These are phyloP conservation scores for Astreopora myriophthalma DNA, from an alignment of 64 coral and sea anemone genomes.

Conservation along the genomic window DNA sequence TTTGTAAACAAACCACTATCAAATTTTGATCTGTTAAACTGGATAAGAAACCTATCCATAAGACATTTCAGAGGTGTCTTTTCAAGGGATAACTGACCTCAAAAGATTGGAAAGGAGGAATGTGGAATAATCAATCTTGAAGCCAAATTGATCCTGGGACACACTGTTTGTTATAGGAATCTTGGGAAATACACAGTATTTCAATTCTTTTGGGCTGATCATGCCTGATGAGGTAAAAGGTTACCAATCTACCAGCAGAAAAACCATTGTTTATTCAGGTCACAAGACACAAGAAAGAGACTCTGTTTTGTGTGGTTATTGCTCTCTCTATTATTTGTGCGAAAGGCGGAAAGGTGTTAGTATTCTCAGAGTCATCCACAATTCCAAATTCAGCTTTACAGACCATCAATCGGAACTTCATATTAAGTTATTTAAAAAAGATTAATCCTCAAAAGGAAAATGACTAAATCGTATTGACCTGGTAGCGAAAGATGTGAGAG, in stretches of 20 bases:
- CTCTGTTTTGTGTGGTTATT: neutral
- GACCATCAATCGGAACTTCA: too few species aligned
- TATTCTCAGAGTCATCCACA: too few species aligned
- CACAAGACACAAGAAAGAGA: neutral
- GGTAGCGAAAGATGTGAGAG: too few species aligned
- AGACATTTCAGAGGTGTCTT: too few species aligned
- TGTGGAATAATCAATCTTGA: conserved; percentile 67
- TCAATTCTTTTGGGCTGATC: neutral
- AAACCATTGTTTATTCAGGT: neutral
- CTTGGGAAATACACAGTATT: neutral
- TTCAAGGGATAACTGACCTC: conserved; percentile 41
- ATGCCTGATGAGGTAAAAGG: neutral
- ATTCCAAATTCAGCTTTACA: too few species aligned
- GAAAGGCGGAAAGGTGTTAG: too few species aligned
- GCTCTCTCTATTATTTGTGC: too few species aligned
- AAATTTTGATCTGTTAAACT: conserved; percentile 39
- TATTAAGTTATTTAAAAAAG: too few species aligned
- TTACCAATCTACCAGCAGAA: neutral
- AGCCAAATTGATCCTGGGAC: too few species aligned
- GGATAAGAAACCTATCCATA: conserved; percentile 5
- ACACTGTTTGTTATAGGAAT: neutral
- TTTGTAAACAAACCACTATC: neutral
- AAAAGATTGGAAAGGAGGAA: conserved; percentile 15
- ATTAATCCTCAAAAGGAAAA: too few species aligned
- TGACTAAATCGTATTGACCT: too few species aligned